A percentile compares a stretch with the other conserved stretches of the same genome.
These are phyloP conservation scores for Pararge aegeria DNA, from an alignment of 1,140 invertebrate genomes.

Conservation along the genomic window DNA sequence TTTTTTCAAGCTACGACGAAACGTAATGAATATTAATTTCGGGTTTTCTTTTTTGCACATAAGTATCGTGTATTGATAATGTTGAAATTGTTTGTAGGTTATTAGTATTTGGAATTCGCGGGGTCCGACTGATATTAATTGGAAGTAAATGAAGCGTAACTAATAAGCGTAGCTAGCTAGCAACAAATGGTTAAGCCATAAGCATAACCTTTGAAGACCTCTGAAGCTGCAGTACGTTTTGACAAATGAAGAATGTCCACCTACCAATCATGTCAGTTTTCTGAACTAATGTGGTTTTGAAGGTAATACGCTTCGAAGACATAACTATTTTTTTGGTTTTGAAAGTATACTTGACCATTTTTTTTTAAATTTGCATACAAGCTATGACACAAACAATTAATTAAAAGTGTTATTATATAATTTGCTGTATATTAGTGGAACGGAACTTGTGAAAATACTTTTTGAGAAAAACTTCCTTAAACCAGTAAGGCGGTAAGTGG, in stretches of 20 bases:
- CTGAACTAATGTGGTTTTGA: too few species aligned
- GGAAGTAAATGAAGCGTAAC: not conserved
- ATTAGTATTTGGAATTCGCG: not conserved
- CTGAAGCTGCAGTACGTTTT: not conserved
- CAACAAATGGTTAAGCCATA: not conserved
- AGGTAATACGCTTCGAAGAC: too few species aligned
- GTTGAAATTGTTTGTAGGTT: not conserved
- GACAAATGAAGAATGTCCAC: not conserved
- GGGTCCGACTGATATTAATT: not conserved
- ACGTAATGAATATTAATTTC: slow-evolving; percentile 25
- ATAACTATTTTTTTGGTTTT: too few species aligned
- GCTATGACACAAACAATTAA: too few species aligned
- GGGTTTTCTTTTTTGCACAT: slow-evolving; percentile 8
- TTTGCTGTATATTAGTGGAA: too few species aligned
- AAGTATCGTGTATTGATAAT: slow-evolving; percentile 2
- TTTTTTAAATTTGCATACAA: too few species aligned
- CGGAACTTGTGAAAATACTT: too few species aligned
- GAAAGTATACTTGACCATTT: too few species aligned
- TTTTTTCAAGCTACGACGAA: slow-evolving; percentile 11
- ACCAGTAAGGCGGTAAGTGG: too few species aligned
- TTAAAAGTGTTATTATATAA: too few species aligned
- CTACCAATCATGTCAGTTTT: too few species aligned
- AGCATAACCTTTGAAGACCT: not conserved
- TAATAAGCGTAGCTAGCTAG: not conserved
- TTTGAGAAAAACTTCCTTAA: too few species aligned